Evolutionary conservation across 2,113 vertebrate species (phyloP).

Genomic region (Acrocephalus kingi): DNA sequence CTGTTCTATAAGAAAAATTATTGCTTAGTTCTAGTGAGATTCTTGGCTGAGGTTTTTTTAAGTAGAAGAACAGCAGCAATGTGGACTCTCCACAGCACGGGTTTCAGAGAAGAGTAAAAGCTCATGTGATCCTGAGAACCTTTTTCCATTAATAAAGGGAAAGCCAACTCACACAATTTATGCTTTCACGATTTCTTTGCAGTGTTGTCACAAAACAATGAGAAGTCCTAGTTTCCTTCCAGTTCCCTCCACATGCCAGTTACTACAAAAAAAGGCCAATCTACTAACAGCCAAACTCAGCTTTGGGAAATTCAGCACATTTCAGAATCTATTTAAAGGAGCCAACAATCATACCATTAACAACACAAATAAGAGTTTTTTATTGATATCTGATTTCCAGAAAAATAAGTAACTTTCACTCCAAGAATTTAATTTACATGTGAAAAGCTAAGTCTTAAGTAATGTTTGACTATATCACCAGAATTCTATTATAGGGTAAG

Average conservation of each 20-base stretch:
- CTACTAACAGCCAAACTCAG: slow-evolving; percentile 3
- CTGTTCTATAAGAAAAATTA: neutral
- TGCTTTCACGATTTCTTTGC: slow-evolving; percentile 43
- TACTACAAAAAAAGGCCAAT: slow-evolving; percentile 4
- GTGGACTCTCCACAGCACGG: neutral
- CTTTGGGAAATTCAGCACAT: neutral
- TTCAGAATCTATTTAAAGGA: neutral
- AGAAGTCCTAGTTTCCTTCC: slow-evolving; percentile 38
- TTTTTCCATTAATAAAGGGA: slow-evolving; percentile 11
- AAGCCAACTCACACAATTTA: slow-evolving; percentile 32
- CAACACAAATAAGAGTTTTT: neutral
- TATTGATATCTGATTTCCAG: neutral
- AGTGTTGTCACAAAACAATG: neutral
- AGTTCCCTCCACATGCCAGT: slow-evolving; percentile 4
- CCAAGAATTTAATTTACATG: neutral
- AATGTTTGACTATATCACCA: neutral
- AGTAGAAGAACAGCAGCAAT: neutral
- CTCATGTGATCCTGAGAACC: slow-evolving; percentile 19
- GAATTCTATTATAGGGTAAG: neutral
- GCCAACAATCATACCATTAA: neutral
- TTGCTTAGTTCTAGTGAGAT: neutral
- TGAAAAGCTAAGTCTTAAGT: neutral
- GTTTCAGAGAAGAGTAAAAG: neutral
- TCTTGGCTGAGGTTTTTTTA: neutral
- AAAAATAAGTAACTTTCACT: neutral